A percentile compares a stretch with the other conserved stretches of the same genome.
Conservation (phyloP, 2,888 invertebrate genomes). For the Sussaba pulchella region DNA sequence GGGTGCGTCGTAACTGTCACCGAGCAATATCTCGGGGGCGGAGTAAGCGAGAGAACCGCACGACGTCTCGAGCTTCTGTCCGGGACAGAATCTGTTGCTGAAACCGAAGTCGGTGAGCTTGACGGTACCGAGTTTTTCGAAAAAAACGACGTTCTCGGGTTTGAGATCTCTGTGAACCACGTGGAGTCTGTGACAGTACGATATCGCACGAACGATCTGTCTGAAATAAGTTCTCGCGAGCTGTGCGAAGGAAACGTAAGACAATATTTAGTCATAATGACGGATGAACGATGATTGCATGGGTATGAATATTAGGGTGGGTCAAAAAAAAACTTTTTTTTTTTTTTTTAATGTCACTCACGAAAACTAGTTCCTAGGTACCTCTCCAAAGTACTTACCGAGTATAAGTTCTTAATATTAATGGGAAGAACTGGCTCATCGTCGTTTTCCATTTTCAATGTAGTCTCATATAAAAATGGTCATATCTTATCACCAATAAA, state of each 20-base stretch:
- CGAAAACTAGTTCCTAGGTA: no score
- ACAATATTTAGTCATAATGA: slow-evolving; percentile 1
- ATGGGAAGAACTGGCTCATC: no score
- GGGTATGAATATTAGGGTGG: no score
- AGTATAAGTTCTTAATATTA: no score
- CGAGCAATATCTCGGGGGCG: slow-evolving; percentile 99
- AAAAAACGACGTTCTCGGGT: slow-evolving; percentile 99
- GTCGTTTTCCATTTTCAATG: no score
- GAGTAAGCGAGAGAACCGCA: slow-evolving; percentile 99
- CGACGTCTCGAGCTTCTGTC: slow-evolving; percentile 98
- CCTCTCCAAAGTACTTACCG: no score
- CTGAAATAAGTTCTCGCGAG: slow-evolving; percentile 96
- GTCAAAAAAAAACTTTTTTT: no score
- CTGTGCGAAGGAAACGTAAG: slow-evolving; percentile 80
- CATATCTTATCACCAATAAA: no score
- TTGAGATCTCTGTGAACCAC: slow-evolving; percentile 97
- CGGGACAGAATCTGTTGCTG: slow-evolving; percentile 98
- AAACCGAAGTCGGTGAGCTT: slow-evolving; percentile 99
- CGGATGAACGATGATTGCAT: background rate
- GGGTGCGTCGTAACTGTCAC: slow-evolving; percentile 99
- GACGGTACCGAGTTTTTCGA: slow-evolving; percentile 97
- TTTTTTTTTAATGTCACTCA: no score
- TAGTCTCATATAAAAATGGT: no score
- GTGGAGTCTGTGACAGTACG: slow-evolving; percentile 97
- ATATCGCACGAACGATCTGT: slow-evolving; percentile 98